Conservation (phyloP, 2,888 invertebrate species). For the Charanyca ferruginea region DNA sequence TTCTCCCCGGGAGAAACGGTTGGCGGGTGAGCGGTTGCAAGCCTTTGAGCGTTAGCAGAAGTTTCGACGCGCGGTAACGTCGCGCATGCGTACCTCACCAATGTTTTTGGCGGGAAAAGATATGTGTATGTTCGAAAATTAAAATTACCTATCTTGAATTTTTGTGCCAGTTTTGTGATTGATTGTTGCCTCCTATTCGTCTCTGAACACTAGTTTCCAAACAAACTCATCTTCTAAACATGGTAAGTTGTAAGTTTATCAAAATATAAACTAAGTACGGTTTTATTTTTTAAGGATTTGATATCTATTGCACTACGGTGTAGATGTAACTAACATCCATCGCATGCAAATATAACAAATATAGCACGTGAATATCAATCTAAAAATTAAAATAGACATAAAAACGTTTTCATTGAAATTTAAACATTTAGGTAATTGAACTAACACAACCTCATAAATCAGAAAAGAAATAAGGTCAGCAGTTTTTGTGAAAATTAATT, state of each 20-base stretch:
- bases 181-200: not conserved
- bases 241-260: constrained; percentile 44
- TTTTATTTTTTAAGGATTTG: no score
- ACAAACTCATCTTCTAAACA: constrained; percentile 12
- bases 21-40: constrained; percentile 77
- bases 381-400: not conserved
- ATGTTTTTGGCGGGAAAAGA: constrained; percentile 78
- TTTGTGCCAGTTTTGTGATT: constrained; percentile 51
- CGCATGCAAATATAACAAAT: not conserved
- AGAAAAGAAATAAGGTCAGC: not conserved
- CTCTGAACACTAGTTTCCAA: constrained; percentile 18
- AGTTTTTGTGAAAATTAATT: not conserved
- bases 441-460: not conserved
- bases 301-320: no score
- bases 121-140: constrained; percentile 53
- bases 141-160: constrained; percentile 32
- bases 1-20: constrained; percentile 77
- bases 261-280: not conserved
- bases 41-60: constrained; percentile 74
- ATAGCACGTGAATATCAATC: no score
- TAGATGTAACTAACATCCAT: not conserved
- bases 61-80: constrained; percentile 78
- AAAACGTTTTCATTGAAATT: not conserved
- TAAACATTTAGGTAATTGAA: not conserved
- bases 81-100: constrained; percentile 78